These are phyloP conservation scores for Platycheirus rosarum DNA, from an alignment of 2,888 invertebrate genomes.

Conservation along the genomic window DNA sequence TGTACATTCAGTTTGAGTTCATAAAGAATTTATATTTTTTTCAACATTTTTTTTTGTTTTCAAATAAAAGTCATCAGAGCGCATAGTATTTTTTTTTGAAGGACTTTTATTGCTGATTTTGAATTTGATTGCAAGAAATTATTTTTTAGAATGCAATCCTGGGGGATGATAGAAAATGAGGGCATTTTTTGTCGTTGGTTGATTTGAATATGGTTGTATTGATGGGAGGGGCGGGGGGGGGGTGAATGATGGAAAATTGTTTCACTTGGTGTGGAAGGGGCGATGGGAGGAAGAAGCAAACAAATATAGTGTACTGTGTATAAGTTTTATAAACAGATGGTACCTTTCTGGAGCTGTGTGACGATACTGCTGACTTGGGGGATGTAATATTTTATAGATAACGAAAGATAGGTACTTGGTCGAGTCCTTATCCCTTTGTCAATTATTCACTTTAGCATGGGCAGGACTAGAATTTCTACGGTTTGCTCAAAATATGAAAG, in stretches of 20 bases:
- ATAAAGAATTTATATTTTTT: conserved; percentile 42
- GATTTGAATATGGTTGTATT: no score
- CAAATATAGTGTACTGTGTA: background rate
- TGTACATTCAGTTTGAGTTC: conserved; percentile 42
- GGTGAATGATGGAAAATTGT: background rate
- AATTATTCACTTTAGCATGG: conserved; percentile 32
- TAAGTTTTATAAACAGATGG: conserved; percentile 34
- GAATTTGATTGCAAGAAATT: conserved; percentile 28
- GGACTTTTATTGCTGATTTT: conserved; percentile 40
- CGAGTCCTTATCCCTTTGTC: conserved; percentile 12
- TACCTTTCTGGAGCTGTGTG: no score
- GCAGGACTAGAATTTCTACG: no score
- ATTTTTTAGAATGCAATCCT: conserved; percentile 19
- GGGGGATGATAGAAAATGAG: background rate
- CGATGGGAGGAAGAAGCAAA: background rate
- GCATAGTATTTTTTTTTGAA: background rate
- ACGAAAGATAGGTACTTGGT: conserved; percentile 23
- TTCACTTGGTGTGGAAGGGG: no score
- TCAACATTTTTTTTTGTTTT: background rate
- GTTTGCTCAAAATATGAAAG: no score
- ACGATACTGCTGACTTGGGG: background rate
- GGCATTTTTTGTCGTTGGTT: conserved; percentile 22
- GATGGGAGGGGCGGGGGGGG: background rate
- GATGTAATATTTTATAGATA: conserved; percentile 28
- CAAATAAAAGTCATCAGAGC: conserved; percentile 23